phyloP scores from a whole-genome alignment of 2,888 invertebrate genomes.

The Stictocephala bisonia region DNA sequence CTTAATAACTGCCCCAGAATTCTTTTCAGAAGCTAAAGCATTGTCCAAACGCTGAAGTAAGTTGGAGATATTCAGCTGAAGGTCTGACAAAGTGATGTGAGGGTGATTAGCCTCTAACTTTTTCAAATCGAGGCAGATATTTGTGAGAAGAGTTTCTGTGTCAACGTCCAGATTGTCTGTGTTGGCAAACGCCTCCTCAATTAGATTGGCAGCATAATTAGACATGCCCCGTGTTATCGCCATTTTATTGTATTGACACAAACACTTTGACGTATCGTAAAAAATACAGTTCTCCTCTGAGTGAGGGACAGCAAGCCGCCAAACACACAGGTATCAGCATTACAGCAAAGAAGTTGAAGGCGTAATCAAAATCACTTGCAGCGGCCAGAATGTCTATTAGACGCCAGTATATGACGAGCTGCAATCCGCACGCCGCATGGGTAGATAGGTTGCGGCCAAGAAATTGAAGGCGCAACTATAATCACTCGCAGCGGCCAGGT shows the following conservation, averaged over 20 bases:
- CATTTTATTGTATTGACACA: conserved; percentile 1
- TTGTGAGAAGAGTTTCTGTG: conserved; percentile 1
- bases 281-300: too few relatives aligned
- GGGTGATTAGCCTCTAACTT: conserved; percentile 19
- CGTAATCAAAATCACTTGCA: not conserved
- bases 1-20: not conserved
- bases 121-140: not conserved
- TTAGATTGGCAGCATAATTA: not conserved
- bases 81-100: conserved; percentile 3
- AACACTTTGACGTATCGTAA: too few relatives aligned
- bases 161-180: not conserved
- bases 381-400: not conserved
- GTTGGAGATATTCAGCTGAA: conserved; percentile 1
- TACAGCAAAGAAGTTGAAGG: too few relatives aligned
- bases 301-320: too few relatives aligned
- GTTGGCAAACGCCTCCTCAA: not conserved
- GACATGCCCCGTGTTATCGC: not conserved
- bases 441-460: not conserved
- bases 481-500: conserved; percentile 15
- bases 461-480: conserved; percentile 2
- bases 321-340: too few relatives aligned
- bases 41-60: conserved; percentile 14
- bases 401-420: not conserved
- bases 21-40: not conserved
- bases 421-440: not conserved